Conservation (phyloP, 2,888 invertebrate species). For the Brachypterus glaber region DNA sequence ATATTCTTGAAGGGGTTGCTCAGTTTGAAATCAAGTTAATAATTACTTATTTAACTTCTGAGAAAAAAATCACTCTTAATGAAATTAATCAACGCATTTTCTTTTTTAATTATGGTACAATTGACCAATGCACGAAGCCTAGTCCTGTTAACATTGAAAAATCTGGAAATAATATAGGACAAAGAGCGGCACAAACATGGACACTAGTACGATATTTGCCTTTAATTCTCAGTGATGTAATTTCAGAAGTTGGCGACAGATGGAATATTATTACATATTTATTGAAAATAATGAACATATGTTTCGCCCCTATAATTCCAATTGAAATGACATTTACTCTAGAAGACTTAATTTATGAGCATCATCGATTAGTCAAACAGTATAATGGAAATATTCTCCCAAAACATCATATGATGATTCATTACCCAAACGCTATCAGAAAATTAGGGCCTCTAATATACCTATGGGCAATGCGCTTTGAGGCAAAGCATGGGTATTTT, state of each 20-base stretch:
- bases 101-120: conserved; percentile 17
- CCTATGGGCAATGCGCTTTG: conserved; percentile 14
- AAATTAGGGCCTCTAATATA: conserved; percentile 11
- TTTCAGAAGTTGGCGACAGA: not conserved
- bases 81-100: conserved; percentile 15
- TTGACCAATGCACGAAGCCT: conserved; percentile 13
- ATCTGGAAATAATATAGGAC: conserved; percentile 11
- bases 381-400: conserved; percentile 6
- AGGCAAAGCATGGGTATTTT: conserved; percentile 12
- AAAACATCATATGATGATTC: conserved; percentile 14
- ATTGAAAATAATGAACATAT: conserved; percentile 5
- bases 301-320: conserved; percentile 1
- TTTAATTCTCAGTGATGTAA: conserved; percentile 5
- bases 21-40: conserved; percentile 18
- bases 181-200: conserved; percentile 18
- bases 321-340: not conserved
- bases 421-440: conserved; percentile 11
- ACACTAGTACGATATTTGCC: conserved; percentile 13
- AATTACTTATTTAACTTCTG: conserved; percentile 10
- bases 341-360: not conserved
- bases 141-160: conserved; percentile 11
- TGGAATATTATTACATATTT: conserved; percentile 1
- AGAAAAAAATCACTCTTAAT: conserved; percentile 10
- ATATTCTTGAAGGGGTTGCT: conserved; percentile 22
- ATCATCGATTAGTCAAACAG: conserved; percentile 4